phyloP scores from a whole-genome alignment of 2,113 vertebrate genomes.

The Gallinago paraguaiae region DNA sequence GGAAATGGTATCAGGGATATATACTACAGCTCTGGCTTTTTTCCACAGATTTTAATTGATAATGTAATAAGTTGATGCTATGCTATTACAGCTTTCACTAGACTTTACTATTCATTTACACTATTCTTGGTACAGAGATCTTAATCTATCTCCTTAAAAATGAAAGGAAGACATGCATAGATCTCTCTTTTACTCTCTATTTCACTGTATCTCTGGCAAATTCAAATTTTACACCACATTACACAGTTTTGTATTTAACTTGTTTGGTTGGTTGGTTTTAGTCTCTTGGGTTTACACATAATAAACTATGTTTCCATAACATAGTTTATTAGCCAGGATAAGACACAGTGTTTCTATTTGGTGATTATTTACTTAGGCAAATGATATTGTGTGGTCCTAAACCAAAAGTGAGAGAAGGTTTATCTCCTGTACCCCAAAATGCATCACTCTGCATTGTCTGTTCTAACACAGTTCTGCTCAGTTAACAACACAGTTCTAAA shows the following conservation, averaged over 20 bases:
- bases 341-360: background rate
- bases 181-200: background rate
- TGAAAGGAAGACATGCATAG: background rate
- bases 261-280: background rate
- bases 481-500: background rate
- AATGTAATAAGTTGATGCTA: background rate
- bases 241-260: background rate
- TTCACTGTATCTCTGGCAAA: background rate
- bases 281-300: background rate
- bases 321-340: background rate
- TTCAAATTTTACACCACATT: conserved; percentile 19
- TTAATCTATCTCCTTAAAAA: background rate
- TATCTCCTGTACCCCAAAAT: background rate
- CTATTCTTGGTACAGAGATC: background rate
- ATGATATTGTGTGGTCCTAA: background rate
- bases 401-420: background rate
- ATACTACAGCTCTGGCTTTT: background rate
- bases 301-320: background rate
- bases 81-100: background rate
- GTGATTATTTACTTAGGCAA: background rate
- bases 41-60: background rate
- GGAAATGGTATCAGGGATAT: background rate
- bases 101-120: background rate
- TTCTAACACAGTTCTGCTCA: background rate
- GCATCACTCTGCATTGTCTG: background rate